A percentile compares a stretch with the other conserved stretches of the same genome.
Conservation (phyloP, 2,113 vertebrate species). For the Nyctereutes procyonoides region DNA sequence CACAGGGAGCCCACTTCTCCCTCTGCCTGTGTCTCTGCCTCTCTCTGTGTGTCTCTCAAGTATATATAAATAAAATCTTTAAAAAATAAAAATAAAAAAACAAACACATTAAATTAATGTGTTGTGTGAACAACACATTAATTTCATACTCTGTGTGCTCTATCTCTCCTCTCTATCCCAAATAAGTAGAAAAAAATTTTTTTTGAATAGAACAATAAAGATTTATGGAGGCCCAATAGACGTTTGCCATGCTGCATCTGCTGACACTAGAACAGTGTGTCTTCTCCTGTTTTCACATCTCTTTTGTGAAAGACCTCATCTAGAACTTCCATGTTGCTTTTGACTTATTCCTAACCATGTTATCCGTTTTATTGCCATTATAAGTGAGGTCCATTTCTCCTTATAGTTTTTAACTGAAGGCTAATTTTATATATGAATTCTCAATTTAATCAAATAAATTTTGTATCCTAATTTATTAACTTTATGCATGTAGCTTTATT, state of each 20-base stretch:
- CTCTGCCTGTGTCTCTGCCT: no score
- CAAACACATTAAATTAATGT: no score
- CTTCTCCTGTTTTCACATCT: not conserved
- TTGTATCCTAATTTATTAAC: not conserved
- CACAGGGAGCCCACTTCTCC: no score
- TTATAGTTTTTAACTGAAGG: not conserved
- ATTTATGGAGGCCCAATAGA: not conserved
- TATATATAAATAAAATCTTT: no score
- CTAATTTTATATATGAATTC: not conserved
- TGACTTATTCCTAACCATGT: not conserved
- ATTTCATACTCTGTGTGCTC: not conserved
- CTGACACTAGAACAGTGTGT: not conserved
- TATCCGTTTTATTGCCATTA: not conserved
- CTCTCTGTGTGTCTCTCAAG: no score
- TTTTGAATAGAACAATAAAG: not conserved
- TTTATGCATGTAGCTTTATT: not conserved
- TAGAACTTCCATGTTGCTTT: not conserved
- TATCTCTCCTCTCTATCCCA: no score
- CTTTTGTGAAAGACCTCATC: not conserved
- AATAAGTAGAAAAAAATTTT: no score
- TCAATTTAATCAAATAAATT: not conserved
- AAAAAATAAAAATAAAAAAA: no score
- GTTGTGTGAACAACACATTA: not conserved
- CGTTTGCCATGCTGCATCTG: not conserved
- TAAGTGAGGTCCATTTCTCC: not conserved